These are phyloP conservation scores for Cyclopterus lumpus DNA, from an alignment of 2,797 vertebrate genomes.

Conservation along the genomic window DNA sequence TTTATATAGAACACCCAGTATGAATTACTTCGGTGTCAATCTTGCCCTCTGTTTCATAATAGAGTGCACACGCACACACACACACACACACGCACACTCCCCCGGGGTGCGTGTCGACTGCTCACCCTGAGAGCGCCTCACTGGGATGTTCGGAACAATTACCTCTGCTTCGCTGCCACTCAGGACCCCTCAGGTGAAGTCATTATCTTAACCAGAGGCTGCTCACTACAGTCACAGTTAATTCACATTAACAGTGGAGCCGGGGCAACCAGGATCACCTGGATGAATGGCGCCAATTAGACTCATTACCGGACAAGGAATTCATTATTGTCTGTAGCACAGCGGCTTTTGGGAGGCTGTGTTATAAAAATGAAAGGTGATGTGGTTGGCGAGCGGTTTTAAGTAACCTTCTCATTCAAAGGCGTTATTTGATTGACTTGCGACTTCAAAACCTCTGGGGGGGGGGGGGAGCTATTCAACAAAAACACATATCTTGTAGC, in stretches of 20 bases:
- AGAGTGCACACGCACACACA: conserved; percentile 19
- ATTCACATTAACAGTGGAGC: conserved; percentile 65
- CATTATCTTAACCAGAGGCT: conserved; percentile 77
- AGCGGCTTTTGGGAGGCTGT: neutral
- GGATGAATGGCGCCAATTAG: conserved; percentile 57
- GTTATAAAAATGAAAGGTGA: neutral
- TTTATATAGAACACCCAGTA: conserved; percentile 10
- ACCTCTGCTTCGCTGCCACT: conserved; percentile 73
- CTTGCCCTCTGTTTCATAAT: conserved; percentile 19
- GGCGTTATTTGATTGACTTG: conserved; percentile 6
- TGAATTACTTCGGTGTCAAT: conserved; percentile 30
- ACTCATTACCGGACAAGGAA: conserved; percentile 42
- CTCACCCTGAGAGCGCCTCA: conserved; percentile 73
- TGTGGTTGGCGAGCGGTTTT: neutral
- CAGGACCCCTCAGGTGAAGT: conserved; percentile 78
- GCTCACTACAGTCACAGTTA: conserved; percentile 72
- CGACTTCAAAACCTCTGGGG: neutral
- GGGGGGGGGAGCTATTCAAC: neutral
- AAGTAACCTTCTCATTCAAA: neutral
- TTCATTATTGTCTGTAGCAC: neutral
- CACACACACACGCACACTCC: conserved; percentile 17
- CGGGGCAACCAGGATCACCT: conserved; percentile 39
- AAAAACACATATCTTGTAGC: neutral
- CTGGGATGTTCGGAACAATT: conserved; percentile 81
- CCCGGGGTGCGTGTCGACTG: conserved; percentile 21